Percentiles rank a stretch among this genome's conserved stretches.
Conservation (phyloP, 2,113 vertebrate genomes). For the Prolemur simus region DNA sequence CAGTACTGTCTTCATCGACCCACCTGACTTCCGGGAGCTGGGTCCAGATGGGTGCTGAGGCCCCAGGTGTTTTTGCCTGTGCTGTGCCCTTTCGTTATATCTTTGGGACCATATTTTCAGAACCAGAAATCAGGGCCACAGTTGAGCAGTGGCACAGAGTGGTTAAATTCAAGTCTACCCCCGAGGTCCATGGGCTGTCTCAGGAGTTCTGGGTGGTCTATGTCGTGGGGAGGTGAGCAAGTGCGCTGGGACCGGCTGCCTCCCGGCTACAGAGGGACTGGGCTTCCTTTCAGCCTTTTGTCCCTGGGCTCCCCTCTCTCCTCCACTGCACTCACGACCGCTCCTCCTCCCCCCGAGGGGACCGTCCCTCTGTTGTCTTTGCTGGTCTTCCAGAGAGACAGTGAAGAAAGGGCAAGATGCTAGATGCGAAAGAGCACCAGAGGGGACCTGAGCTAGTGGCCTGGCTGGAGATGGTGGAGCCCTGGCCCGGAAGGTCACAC, state of each 20-base stretch:
- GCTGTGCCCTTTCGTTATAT: not conserved
- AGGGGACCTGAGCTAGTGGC: not conserved
- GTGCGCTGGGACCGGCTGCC: not conserved
- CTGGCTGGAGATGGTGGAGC: not conserved
- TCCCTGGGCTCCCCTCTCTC: not conserved
- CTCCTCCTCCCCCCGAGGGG: not conserved
- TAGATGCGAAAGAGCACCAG: not conserved
- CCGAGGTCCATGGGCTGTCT: not conserved
- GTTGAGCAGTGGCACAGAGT: not conserved
- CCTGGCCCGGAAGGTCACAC: not conserved
- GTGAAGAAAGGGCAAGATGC: not conserved
- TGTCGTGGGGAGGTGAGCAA: not conserved
- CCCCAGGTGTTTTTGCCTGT: not conserved
- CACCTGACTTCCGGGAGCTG: not conserved
- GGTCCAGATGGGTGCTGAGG: not conserved
- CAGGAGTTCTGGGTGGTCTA: not conserved
- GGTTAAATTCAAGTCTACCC: not conserved
- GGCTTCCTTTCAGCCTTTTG: not conserved
- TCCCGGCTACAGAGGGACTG: not conserved
- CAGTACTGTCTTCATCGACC: accelerated
- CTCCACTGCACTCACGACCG: accelerated
- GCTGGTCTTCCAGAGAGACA: not conserved
- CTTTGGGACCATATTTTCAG: not conserved
- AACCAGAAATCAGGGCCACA: not conserved
- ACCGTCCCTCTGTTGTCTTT: not conserved